Base-by-base conservation (phyloP, 2,888 invertebrate species). In the Zele albiditarsus region DNA sequence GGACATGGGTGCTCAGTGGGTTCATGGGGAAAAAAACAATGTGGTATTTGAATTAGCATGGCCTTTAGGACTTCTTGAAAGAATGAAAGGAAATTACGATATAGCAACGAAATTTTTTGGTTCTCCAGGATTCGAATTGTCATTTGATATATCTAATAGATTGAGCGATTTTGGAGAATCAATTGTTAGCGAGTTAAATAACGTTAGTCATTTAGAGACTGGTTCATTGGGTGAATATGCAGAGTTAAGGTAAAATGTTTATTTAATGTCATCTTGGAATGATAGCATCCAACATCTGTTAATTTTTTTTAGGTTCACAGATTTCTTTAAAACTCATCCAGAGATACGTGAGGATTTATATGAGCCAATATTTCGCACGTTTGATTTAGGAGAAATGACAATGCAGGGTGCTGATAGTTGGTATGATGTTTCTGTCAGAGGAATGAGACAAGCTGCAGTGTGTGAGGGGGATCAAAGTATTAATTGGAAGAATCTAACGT, bases 1-100 rank as follows among this genome's bases (percentile, higher is more conserved):
- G 4, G 87, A 86, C 65, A 42, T 86, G 23, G 87, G 87, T 5
- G 86, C 78, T 16, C 85, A 87, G 74, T 85, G 85, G 84, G 81
- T 86, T 20, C 85, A 84, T 23, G 86, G 86, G 2, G 81, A 85
- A 75, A 53, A 73, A 31, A 77, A 77, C 14, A 86, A 86, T 49
- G 78, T 79, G 6, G 84, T 27, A 2, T 86, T 79, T 69, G 81
- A 86, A n/a, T 16, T 84, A n/a, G 86, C 81, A 3, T 79, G 79
- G 73, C 83, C 85, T 25, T 73, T 84, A 5, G 85, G 82, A 1
- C 38, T 81, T 20, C 25, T 81, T 31, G 77, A 80, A 27, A 83
- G 82, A 66, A 58, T 66, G 0, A 60, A 78, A 14, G 78, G 80
- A 10, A 68, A 74, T 75, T 58, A 62, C 42, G 10, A 76, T 68